Evolutionary conservation across 1,140 invertebrate genomes (phyloP).

Genomic region (Yoshiicerus persimilis): DNA sequence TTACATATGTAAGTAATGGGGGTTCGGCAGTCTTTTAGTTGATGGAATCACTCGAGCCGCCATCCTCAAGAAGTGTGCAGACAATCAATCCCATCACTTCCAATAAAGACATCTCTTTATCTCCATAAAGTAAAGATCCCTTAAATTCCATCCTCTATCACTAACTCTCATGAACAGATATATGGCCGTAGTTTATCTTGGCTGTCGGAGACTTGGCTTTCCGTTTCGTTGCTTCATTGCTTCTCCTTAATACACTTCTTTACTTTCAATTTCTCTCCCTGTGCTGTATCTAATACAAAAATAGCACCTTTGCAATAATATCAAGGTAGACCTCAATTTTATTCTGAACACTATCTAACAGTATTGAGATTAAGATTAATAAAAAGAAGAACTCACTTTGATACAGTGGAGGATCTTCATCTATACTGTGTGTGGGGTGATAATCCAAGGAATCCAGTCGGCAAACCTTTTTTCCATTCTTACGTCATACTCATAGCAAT

Average conservation of each 20-base stretch:
- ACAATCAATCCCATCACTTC: slow-evolving; percentile 15
- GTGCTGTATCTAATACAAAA: no score
- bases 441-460: no score
- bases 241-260: background rate
- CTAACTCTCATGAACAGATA: background rate
- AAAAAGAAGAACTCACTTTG: background rate
- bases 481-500: background rate
- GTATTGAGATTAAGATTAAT: background rate
- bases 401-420: background rate
- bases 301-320: no score
- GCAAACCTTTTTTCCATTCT: background rate
- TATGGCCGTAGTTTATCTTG: background rate
- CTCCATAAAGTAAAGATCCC: background rate
- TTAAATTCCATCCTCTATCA: background rate
- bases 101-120: slow-evolving; percentile 6
- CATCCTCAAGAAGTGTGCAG: background rate
- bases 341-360: background rate
- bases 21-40: background rate
- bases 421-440: background rate
- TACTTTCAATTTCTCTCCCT: background rate
- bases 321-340: no score
- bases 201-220: background rate
- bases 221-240: background rate
- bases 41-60: background rate
- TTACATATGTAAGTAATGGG: background rate